These are phyloP conservation scores for Percopsis transmontana DNA, from an alignment of 2,113 vertebrate genomes.

Conservation along the genomic window DNA sequence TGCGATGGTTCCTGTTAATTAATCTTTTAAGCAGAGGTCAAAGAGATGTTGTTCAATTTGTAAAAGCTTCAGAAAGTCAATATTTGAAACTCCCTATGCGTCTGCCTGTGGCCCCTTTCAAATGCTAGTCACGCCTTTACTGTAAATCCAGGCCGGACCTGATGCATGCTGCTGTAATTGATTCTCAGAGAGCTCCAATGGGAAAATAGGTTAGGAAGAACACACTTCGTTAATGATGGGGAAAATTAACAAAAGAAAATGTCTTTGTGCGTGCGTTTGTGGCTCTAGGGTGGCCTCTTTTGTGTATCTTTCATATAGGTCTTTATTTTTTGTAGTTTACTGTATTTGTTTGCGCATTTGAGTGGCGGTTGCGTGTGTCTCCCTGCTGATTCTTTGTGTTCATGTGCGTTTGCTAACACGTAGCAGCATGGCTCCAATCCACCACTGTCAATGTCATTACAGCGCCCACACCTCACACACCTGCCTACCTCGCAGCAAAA, in stretches of 20 bases:
- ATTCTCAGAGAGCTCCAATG: constrained; percentile 16
- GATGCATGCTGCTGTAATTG: constrained; percentile 23
- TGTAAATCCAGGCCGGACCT: background rate
- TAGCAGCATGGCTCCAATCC: constrained; percentile 27
- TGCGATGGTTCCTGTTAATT: constrained; percentile 34
- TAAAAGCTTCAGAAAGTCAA: constrained; percentile 13
- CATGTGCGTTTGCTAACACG: constrained; percentile 1
- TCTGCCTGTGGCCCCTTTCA: constrained; percentile 1
- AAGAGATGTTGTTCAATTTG: constrained; percentile 19
- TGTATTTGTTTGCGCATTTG: background rate
- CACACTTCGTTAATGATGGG: constrained; percentile 29
- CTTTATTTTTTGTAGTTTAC: background rate
- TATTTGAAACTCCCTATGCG: background rate
- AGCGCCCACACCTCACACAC: constrained; percentile 10
- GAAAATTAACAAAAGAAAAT: background rate
- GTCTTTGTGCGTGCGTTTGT: background rate
- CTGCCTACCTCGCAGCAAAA: constrained; percentile 16
- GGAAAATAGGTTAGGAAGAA: constrained; percentile 22
- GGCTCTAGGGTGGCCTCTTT: no score
- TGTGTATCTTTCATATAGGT: background rate
- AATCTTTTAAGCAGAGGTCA: constrained; percentile 21
- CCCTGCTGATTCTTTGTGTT: background rate
- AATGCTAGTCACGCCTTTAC: constrained; percentile 9
- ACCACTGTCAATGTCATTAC: constrained; percentile 52
- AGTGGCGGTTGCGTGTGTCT: background rate